Evolutionary conservation across 92 coral and sea anemone species (phyloP).

Genomic region (Palythoa grandiflora): DNA sequence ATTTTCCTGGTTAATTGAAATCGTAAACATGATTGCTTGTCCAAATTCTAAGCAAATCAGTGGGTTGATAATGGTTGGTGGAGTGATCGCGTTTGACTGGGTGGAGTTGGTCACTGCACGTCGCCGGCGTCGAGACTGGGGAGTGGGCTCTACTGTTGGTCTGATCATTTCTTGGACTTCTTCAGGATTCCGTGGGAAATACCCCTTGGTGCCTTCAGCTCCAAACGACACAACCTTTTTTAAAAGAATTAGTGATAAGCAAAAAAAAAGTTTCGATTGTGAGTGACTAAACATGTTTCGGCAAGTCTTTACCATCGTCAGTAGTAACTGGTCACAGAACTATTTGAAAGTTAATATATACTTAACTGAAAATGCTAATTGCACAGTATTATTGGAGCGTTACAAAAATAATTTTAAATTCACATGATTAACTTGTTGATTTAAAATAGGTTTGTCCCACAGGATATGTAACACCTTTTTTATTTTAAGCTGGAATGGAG

Average conservation of each 20-base stretch:
- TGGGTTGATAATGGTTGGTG: slow-evolving; percentile 66
- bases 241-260: slow-evolving; percentile 5
- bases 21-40: slow-evolving; percentile 71
- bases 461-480: no score
- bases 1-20: slow-evolving; percentile 76
- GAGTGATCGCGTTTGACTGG: neutral
- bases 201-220: slow-evolving; percentile 52
- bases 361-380: no score
- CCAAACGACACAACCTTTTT: slow-evolving; percentile 50
- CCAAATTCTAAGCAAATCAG: slow-evolving; percentile 73
- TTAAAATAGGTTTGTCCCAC: no score
- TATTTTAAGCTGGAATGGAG: no score
- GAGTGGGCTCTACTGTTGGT: slow-evolving; percentile 26
- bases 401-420: no score
- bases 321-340: no score
- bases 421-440: no score
- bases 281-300: neutral
- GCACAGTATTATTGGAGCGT: no score
- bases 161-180: slow-evolving; percentile 43
- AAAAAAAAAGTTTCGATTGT: neutral
- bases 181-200: slow-evolving; percentile 32
- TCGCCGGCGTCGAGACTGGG: slow-evolving; percentile 63
- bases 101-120: slow-evolving; percentile 66
- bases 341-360: no score
- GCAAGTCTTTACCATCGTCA: no score